phyloP scores from a whole-genome alignment of 2,888 invertebrate genomes.

The Ophonus ardosiacus region DNA sequence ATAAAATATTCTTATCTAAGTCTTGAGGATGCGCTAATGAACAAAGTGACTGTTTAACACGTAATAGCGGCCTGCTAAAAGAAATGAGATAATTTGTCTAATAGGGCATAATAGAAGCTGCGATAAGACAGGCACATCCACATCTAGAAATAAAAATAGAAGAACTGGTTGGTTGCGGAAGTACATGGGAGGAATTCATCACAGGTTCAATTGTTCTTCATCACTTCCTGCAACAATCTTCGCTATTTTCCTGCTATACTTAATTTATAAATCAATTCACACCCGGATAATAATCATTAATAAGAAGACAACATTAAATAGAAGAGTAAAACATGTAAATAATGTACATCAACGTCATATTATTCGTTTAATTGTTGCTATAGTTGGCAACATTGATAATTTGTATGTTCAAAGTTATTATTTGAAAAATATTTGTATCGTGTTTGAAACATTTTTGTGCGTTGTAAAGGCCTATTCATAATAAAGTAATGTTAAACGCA shows the following conservation, averaged over 20 bases:
- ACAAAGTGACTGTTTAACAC: slow-evolving; percentile 10
- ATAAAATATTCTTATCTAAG: background rate
- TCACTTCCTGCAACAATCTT: slow-evolving; percentile 19
- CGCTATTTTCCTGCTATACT: background rate
- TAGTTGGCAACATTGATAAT: too few species aligned
- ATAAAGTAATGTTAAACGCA: too few species aligned
- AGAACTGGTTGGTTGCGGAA: background rate
- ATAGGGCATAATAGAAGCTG: slow-evolving; percentile 13
- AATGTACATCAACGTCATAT: too few species aligned
- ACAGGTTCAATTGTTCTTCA: slow-evolving; percentile 34
- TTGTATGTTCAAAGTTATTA: too few species aligned
- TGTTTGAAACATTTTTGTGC: too few species aligned
- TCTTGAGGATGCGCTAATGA: slow-evolving; percentile 10
- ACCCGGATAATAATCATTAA: background rate
- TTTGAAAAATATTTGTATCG: too few species aligned
- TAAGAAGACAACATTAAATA: too few species aligned
- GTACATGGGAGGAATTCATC: slow-evolving; percentile 39
- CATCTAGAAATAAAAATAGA: slow-evolving; percentile 40
- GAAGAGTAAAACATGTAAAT: too few species aligned
- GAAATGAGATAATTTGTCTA: slow-evolving; percentile 42
- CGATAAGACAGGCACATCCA: background rate
- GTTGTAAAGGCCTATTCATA: too few species aligned
- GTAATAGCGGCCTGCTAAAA: slow-evolving; percentile 32
- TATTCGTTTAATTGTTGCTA: too few species aligned
- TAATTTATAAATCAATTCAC: background rate